Percentiles rank a stretch among this genome's conserved stretches.
Evolutionary conservation across 2,113 vertebrate genomes (phyloP).

Genomic region (mouse (Mus musculus)): GRCm39 chr19:7246501-7247000

Average conservation of each 20-base stretch:
- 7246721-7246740: not conserved
- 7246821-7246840: conserved; percentile 61
- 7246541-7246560: not conserved
- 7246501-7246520: not conserved
- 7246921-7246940: not conserved
- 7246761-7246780: conserved; percentile 3
- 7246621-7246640: conserved; percentile 50
- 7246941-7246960: conserved; percentile 48
- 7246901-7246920: not conserved
- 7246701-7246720: conserved; percentile 48
- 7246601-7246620: conserved; percentile 37
- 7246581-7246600: conserved; percentile 25
- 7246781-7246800: conserved; percentile 67
- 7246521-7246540: not conserved
- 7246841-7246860: conserved; percentile 1
- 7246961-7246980: conserved; percentile 17
- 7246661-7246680: not conserved
- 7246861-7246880: conserved; percentile 73
- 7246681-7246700: not conserved
- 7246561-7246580: not conserved
- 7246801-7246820: conserved; percentile 51
- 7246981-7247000: not conserved
- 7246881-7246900: conserved; percentile 62
- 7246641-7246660: conserved; percentile 1
- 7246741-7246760: conserved; percentile 24